Base-by-base conservation (phyloP, 2,113 vertebrate species). In the Sinocyclocheilus rhinocerous region DNA sequence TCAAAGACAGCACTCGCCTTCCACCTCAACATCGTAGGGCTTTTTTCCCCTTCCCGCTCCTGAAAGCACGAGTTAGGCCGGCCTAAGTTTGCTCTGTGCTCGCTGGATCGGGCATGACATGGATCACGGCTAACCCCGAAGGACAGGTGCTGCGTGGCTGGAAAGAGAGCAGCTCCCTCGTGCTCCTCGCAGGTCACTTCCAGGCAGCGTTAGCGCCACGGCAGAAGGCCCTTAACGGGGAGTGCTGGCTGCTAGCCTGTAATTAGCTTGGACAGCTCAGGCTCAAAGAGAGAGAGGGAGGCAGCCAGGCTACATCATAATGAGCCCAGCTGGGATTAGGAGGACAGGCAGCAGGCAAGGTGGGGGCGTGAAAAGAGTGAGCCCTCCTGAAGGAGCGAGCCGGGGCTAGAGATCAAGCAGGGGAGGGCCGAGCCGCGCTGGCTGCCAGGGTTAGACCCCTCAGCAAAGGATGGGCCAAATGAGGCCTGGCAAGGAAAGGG, bases 261-360 rank as follows among this genome's bases (percentile, higher is more conserved):
- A 99, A 99, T 99, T 99, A 99, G 97, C 96, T 97, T 96, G 95
- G 97, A 99, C 97, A 99, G 97, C 97, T 97, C 97, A 95, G 96
- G 96, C 97, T 98, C 96, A 94, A 94, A 94, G 96, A 98, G 96
- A 96, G 96, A 96, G 83, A 73, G 87, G 48, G 67, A 95, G 96
- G 97, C 97, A 98, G 97, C 95, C 96, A 95, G 97, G 97, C 97
- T 97, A 97, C 96, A 98, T 97, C 96, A 97, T 99, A 99, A 99
- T 99, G 98, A 99, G 98, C 97, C 98, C 98, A 99, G 95, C 96
- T 99, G 98, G 98, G 98, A 99, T 99, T 99, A 99, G 97, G 96
- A 98, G 98, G 97, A 99, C 98, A 99, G 97, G 96, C 97, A 97
- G 97, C 95, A 94, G 95, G 96, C 95, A 93, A 95, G 95, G 95